These are phyloP conservation scores for Sinocyclocheilus grahami DNA, from an alignment of 2,113 vertebrate species.

Conservation along the genomic window DNA sequence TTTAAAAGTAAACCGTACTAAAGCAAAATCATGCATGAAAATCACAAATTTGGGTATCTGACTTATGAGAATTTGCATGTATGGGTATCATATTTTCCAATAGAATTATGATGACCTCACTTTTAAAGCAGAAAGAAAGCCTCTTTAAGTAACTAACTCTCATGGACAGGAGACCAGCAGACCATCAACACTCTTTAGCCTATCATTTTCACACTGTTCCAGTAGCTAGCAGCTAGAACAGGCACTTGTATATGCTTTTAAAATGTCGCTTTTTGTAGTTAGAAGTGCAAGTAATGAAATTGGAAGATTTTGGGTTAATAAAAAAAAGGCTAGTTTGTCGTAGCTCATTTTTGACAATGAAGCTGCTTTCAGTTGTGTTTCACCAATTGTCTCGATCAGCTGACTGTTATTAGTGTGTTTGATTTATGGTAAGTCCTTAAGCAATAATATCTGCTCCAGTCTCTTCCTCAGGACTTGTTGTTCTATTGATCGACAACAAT, in stretches of 20 bases:
- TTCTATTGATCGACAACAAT: conserved; percentile 44
- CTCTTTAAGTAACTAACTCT: not conserved
- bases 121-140: not conserved
- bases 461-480: conserved; percentile 37
- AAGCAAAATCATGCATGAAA: not conserved
- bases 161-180: not conserved
- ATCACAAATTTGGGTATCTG: not conserved
- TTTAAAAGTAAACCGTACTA: not conserved
- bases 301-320: not conserved
- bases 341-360: conserved; percentile 12
- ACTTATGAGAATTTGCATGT: not conserved
- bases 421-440: conserved; percentile 51
- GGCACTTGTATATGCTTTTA: not conserved
- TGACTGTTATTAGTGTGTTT: conserved; percentile 42
- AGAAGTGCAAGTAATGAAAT: not conserved
- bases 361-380: conserved; percentile 17
- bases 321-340: not conserved
- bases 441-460: conserved; percentile 32
- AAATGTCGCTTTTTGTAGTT: not conserved
- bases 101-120: not conserved
- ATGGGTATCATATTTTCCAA: not conserved
- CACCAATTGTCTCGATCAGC: conserved; percentile 1
- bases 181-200: conserved; percentile 22
- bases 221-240: not conserved
- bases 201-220: no score